Evolutionary conservation across 2,888 invertebrate species (phyloP).

Genomic region (Calliphora vomitoria): DNA sequence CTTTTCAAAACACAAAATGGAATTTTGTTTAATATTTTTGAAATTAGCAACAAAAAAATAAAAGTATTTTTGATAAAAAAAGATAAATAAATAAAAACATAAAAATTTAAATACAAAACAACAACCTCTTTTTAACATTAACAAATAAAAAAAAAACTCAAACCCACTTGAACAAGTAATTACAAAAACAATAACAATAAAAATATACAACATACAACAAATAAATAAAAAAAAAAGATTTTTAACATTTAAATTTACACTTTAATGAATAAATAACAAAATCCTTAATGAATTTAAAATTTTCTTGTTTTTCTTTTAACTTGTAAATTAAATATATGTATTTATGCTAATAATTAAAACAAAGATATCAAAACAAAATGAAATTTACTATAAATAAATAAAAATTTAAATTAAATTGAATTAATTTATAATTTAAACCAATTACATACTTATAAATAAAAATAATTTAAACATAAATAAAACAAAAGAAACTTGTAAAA

Average conservation of each 20-base stretch:
- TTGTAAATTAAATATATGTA: slow-evolving; percentile 46
- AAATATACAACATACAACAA: slow-evolving; percentile 41
- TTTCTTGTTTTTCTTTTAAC: slow-evolving; percentile 29
- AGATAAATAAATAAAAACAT: slow-evolving; percentile 12
- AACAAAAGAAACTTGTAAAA: slow-evolving; percentile 50
- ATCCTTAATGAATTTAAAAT: slow-evolving; percentile 48
- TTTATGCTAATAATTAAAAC: slow-evolving; percentile 27
- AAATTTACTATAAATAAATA: slow-evolving; percentile 41
- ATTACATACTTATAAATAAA: background rate
- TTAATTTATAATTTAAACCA: slow-evolving; percentile 35
- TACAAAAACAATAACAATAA: slow-evolving; percentile 63
- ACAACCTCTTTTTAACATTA: slow-evolving; percentile 45
- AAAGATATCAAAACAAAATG: slow-evolving; percentile 18
- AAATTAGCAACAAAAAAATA: slow-evolving; percentile 9
- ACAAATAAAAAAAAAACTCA: slow-evolving; percentile 42
- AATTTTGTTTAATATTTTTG: slow-evolving; percentile 54
- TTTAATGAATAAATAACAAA: slow-evolving; percentile 7
- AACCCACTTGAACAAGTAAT: slow-evolving; percentile 72
- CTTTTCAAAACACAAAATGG: slow-evolving; percentile 39
- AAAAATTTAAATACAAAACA: slow-evolving; percentile 20
- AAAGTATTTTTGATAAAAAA: slow-evolving; percentile 66
- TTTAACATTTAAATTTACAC: slow-evolving; percentile 47
- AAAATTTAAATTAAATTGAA: slow-evolving; percentile 23
- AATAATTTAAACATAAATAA: slow-evolving; percentile 2
- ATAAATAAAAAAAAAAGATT: slow-evolving; percentile 11